Conservation (phyloP, 64 coral and sea anemone genomes). For the Pachyseris speciosa region DNA sequence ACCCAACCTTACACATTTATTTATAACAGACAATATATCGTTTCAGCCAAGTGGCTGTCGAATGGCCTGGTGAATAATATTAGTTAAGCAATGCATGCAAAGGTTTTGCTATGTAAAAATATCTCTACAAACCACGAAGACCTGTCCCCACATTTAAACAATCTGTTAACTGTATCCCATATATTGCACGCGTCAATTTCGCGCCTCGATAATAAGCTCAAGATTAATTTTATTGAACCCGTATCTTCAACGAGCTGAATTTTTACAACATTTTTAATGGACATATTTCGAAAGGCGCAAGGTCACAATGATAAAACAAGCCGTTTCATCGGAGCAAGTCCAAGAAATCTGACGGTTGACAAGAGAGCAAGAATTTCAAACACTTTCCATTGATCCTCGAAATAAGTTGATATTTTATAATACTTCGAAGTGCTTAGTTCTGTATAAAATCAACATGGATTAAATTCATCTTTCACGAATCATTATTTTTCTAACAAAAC, state of each 20-base stretch:
- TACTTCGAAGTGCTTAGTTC: too few species aligned
- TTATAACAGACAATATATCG: too few species aligned
- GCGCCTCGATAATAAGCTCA: neutral
- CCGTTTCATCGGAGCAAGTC: too few species aligned
- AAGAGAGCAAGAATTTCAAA: too few species aligned
- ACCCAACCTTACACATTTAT: neutral
- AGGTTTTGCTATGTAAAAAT: neutral
- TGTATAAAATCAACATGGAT: neutral
- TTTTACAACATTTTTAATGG: neutral
- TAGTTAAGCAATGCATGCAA: too few species aligned
- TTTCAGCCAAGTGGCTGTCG: too few species aligned
- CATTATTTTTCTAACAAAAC: neutral
- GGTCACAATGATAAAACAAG: too few species aligned
- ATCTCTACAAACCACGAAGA: neutral
- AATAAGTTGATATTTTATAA: too few species aligned
- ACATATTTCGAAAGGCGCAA: neutral
- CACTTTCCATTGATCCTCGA: too few species aligned
- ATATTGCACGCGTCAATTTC: neutral
- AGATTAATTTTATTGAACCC: neutral
- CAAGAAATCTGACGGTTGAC: too few species aligned
- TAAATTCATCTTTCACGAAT: neutral
- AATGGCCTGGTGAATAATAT: too few species aligned
- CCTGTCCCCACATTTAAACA: neutral
- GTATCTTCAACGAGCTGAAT: conserved; percentile 7
- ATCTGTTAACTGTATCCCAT: neutral